Evolutionary conservation across 2,888 invertebrate species (phyloP), one percentile per base, ranked within the genome.

Genomic region (Chrysolina haemoptera): DNA sequence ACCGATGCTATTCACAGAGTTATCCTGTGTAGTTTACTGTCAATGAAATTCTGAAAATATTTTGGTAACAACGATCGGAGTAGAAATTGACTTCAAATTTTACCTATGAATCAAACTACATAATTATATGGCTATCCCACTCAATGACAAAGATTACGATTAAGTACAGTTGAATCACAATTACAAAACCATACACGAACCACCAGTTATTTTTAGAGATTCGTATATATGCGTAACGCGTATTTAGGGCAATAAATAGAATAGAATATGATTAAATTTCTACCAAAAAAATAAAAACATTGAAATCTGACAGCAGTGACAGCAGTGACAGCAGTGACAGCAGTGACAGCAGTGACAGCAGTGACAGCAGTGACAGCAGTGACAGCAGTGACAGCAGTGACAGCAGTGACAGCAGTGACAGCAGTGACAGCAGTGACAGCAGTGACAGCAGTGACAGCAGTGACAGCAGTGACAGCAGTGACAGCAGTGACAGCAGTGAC

Each of bases 181-280:
- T 46, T 59, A 59, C 16, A 59, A 59, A 59, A 59, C 22, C 27
- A 69, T 46, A 67, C 35, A 65, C 65, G 65, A 69, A 62, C 73
- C 68, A 68, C 40, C 20, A 48, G 41, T 35, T 73, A 73, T 73
- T 73, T 73, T 64, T 73, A 73, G 73, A 22, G 22, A 11, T 27
- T 59, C 9, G 59, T 27, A 59, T 22, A 59, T 59, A 20, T 53
- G 11, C 20, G 20, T 53, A 53, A 53, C 18, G 16, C 10, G 43
- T 53, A 53, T 18, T 20, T 20, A 4, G 14, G 9, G 59, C 27
- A 59, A 59, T 59, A 59, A 59, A 59, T 59, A 59, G 59, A 59
- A 59, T 59, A 27, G 27, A 59, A 59, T 59, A 59, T 59, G 59
- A 59, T 22, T 59, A 10, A 35, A 59, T 27, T 22, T 27, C 59